Evolutionary conservation across 1,140 invertebrate genomes (phyloP).

Genomic region (Bacillus rossius): DNA sequence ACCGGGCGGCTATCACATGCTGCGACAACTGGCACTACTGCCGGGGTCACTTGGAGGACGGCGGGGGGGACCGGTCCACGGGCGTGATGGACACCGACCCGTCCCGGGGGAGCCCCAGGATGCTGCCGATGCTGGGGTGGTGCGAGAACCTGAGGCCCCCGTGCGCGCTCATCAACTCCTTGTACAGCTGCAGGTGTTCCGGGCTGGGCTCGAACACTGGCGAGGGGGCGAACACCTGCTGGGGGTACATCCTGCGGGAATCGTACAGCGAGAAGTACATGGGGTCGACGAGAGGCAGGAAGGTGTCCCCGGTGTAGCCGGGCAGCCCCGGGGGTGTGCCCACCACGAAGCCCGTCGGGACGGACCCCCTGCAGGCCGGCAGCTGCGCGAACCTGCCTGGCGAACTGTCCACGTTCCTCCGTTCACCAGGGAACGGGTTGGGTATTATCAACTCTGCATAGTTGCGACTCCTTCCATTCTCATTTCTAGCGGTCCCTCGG

Average conservation of each 20-base stretch:
- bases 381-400: too few relatives aligned
- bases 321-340: too few relatives aligned
- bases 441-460: conserved; percentile 1
- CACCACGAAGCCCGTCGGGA: too few relatives aligned
- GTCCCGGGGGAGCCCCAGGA: conserved; percentile 13
- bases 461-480: conserved; percentile 5
- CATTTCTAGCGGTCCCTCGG: neutral
- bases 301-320: neutral
- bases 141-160: neutral
- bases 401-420: too few relatives aligned
- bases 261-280: conserved; percentile 8
- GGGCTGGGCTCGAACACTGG: conserved; percentile 1
- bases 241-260: neutral
- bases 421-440: neutral
- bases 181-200: conserved; percentile 14
- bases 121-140: neutral
- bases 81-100: conserved; percentile 17
- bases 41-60: conserved; percentile 9
- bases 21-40: too few relatives aligned
- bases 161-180: conserved; percentile 8
- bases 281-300: conserved; percentile 5
- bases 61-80: conserved; percentile 4
- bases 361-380: too few relatives aligned
- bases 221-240: neutral
- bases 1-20: too few relatives aligned